These are phyloP conservation scores for Enteromius unitaeniatus DNA, from an alignment of 2,797 vertebrate genomes.

Conservation along the genomic window DNA sequence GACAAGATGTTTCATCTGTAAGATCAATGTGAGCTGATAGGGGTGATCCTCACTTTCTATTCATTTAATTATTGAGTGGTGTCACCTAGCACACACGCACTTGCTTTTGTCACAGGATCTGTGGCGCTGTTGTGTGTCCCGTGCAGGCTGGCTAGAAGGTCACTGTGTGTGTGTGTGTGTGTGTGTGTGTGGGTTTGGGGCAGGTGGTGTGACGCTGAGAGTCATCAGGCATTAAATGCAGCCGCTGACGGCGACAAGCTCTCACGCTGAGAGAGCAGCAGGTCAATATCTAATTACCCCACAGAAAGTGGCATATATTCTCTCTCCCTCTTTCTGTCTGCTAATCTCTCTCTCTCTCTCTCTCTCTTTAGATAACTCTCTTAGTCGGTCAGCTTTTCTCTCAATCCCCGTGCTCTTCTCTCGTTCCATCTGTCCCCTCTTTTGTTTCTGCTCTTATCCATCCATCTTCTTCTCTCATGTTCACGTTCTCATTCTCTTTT, in stretches of 20 bases:
- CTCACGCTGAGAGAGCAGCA: conserved; percentile 64
- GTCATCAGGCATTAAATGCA: conserved; percentile 52
- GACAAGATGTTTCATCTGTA: not conserved
- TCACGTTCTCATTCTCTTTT: conserved; percentile 49
- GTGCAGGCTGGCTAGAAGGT: conserved; percentile 37
- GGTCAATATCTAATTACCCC: conserved; percentile 79
- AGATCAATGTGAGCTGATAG: conserved; percentile 20
- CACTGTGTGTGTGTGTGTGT: conserved; percentile 27
- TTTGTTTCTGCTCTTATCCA: conserved; percentile 16
- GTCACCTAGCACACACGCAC: conserved; percentile 13
- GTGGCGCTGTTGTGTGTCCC: conserved; percentile 5
- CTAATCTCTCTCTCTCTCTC: conserved; percentile 54
- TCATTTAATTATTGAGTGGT: conserved; percentile 37
- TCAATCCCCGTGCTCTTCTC: conserved; percentile 46
- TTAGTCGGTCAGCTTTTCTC: conserved; percentile 50
- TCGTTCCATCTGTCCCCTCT: conserved; percentile 37
- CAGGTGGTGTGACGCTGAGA: conserved; percentile 48
- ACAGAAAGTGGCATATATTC: conserved; percentile 63
- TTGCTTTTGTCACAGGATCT: conserved; percentile 20
- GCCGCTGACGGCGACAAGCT: conserved; percentile 50
- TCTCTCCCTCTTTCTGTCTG: conserved; percentile 57
- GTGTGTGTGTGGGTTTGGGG: conserved; percentile 23
- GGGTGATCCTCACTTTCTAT: conserved; percentile 41
- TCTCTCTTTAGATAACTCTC: conserved; percentile 46
- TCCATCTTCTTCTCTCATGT: conserved; percentile 47